Evolutionary conservation across 2,888 invertebrate species (phyloP).

Genomic region (Cephus pulcher): DNA sequence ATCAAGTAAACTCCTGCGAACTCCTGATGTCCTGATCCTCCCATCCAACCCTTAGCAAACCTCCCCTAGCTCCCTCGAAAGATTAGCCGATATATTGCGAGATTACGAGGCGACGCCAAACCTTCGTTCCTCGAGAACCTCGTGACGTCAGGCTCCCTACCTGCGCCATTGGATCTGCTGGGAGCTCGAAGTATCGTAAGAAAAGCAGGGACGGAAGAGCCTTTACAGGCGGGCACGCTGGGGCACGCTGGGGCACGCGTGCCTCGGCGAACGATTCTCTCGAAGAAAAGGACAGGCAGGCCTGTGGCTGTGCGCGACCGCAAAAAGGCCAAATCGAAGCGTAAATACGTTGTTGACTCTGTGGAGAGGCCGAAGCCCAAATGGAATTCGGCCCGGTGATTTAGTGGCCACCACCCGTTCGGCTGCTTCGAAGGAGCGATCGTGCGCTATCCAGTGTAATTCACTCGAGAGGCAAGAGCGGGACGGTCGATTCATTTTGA

Average conservation of each 20-base stretch:
- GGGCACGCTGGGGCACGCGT: too few species aligned
- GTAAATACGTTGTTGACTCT: constrained; percentile 63
- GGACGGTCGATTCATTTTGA: too few species aligned
- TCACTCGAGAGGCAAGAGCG: too few species aligned
- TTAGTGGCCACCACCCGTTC: constrained; percentile 54
- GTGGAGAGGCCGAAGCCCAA: constrained; percentile 55
- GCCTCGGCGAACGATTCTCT: too few species aligned
- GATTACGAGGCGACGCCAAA: constrained; percentile 48
- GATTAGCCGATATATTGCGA: constrained; percentile 55
- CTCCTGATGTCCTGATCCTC: constrained; percentile 25
- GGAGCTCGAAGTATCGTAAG: constrained; percentile 18
- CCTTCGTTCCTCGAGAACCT: too few species aligned
- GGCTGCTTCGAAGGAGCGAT: neutral
- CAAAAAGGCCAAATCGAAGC: constrained; percentile 61
- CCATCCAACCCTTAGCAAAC: constrained; percentile 5
- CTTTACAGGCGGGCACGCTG: too few species aligned
- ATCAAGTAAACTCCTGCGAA: constrained; percentile 50
- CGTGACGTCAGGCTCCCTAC: too few species aligned
- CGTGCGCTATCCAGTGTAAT: too few species aligned
- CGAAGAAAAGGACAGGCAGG: neutral
- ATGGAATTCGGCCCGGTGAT: constrained; percentile 62
- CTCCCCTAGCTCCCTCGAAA: constrained; percentile 16
- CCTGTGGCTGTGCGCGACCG: constrained; percentile 40
- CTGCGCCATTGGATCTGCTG: neutral
- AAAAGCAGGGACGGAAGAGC: neutral